These are phyloP conservation scores for Capromys pilorides DNA, from an alignment of 2,797 vertebrate species.

Conservation along the genomic window DNA sequence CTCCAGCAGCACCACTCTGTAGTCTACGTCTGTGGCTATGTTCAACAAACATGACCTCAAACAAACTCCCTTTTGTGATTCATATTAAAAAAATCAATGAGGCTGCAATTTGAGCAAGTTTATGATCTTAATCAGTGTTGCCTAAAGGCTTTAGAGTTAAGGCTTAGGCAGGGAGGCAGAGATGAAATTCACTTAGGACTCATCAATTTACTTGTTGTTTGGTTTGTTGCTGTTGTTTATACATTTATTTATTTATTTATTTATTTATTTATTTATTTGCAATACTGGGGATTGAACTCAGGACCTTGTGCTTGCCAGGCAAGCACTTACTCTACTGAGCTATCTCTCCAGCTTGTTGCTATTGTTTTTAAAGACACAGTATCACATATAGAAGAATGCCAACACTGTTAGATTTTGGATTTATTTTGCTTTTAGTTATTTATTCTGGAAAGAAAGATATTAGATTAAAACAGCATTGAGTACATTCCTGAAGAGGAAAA, in stretches of 20 bases:
- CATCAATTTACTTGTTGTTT: neutral
- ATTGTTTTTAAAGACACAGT: neutral
- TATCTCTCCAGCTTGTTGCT: no score
- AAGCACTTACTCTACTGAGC: no score
- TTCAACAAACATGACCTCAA: neutral
- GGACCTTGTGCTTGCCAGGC: no score
- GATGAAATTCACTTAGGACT: neutral
- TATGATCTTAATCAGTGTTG: constrained; percentile 63
- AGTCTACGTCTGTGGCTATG: neutral
- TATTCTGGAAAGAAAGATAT: constrained; percentile 14
- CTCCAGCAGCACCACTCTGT: neutral
- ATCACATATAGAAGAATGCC: neutral
- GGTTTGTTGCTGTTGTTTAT: neutral
- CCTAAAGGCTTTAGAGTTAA: constrained; percentile 6
- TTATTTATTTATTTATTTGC: no score
- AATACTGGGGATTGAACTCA: no score
- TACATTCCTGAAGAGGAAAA: neutral
- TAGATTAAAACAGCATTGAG: constrained; percentile 29
- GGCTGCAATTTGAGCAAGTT: constrained; percentile 57
- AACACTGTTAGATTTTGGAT: neutral
- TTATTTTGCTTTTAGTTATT: constrained; percentile 38
- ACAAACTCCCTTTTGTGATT: constrained; percentile 46
- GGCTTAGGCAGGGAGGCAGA: neutral
- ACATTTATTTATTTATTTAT: no score
- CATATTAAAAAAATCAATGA: constrained; percentile 43